Percentiles rank a stretch among this genome's conserved stretches.
Conservation (phyloP, 2,113 vertebrate species). For the Gorsachius goisagi region DNA sequence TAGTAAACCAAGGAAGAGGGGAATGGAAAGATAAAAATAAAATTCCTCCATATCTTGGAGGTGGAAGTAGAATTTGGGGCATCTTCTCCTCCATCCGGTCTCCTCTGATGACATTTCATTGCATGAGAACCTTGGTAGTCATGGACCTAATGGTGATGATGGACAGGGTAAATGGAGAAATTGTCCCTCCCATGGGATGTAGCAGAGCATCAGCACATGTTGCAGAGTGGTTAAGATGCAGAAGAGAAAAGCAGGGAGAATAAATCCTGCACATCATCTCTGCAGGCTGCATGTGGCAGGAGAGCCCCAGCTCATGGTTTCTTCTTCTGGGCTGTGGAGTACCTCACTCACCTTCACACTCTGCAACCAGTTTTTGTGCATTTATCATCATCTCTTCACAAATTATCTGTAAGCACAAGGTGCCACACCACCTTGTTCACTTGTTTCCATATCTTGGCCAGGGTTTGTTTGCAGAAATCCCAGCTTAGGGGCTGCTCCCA, state of each 20-base stretch:
- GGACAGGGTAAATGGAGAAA: not conserved
- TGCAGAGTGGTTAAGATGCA: fast-evolving
- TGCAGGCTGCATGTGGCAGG: not conserved
- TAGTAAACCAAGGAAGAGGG: not conserved
- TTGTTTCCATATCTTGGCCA: not conserved
- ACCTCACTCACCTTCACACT: not conserved
- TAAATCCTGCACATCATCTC: not conserved
- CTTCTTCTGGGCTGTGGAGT: not conserved
- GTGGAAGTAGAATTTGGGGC: not conserved
- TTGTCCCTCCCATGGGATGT: fast-evolving
- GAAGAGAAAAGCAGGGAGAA: not conserved
- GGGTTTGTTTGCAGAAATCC: not conserved
- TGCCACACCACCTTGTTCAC: fast-evolving
- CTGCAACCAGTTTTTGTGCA: not conserved
- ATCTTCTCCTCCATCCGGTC: not conserved
- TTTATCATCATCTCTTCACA: not conserved
- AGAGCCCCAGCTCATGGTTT: not conserved
- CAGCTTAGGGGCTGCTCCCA: not conserved
- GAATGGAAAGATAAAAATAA: not conserved
- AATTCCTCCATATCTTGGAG: not conserved
- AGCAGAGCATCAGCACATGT: fast-evolving
- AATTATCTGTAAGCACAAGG: not conserved
- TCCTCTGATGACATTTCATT: not conserved
- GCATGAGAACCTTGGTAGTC: not conserved
- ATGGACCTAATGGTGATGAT: fast-evolving